These are phyloP conservation scores for Mormyrus proboscirostris DNA, from an alignment of 2,797 vertebrate genomes.

Conservation along the genomic window DNA sequence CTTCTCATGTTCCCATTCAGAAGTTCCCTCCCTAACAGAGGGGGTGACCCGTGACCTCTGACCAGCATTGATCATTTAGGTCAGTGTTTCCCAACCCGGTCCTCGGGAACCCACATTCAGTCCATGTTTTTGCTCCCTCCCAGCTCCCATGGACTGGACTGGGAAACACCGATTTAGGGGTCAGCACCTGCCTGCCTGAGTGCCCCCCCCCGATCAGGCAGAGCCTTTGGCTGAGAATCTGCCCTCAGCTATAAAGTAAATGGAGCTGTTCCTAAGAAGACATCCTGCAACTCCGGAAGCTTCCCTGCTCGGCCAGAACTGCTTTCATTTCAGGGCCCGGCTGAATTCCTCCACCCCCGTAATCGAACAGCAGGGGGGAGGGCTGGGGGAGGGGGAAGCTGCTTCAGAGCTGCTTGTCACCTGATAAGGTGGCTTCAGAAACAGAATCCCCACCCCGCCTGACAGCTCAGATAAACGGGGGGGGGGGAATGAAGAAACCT, in stretches of 20 bases:
- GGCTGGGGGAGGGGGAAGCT: neutral
- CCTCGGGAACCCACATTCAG: neutral
- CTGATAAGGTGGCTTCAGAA: slow-evolving; percentile 13
- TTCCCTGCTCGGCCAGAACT: neutral
- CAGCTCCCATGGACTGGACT: neutral
- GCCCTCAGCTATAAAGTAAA: neutral
- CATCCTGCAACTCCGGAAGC: neutral
- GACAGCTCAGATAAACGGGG: neutral
- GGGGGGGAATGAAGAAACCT: neutral
- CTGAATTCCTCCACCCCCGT: neutral
- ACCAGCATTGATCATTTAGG: neutral
- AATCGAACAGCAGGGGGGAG: neutral
- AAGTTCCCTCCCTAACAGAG: neutral
- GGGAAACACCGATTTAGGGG: neutral
- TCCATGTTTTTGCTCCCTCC: neutral
- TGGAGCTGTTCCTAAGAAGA: neutral
- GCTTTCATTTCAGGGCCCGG: neutral
- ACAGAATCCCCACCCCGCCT: neutral
- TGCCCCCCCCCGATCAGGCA: neutral
- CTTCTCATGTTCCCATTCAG: neutral
- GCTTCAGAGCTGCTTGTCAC: neutral
- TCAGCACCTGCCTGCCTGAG: neutral
- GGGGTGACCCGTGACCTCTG: neutral
- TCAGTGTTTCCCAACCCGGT: neutral
- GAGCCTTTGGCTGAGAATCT: neutral